Percentiles rank a stretch among this genome's conserved stretches.
phyloP scores from a whole-genome alignment of 2,888 invertebrate species.

The Oasisia sp. region DNA sequence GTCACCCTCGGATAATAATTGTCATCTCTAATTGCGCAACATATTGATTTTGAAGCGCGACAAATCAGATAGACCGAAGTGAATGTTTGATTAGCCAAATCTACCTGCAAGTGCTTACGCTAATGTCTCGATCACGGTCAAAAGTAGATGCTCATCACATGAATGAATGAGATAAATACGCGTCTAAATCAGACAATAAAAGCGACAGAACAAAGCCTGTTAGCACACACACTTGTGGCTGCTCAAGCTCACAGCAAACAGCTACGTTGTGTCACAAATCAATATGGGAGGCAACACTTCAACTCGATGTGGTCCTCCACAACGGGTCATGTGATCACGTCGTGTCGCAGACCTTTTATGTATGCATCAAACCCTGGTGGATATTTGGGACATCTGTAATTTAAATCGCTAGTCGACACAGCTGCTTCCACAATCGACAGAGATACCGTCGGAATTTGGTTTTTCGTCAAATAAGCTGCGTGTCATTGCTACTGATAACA shows the following conservation, averaged over 20 bases:
- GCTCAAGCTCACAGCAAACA: background rate
- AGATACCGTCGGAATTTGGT: background rate
- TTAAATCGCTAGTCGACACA: background rate
- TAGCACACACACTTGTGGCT: background rate
- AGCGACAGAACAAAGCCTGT: background rate
- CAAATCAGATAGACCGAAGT: background rate
- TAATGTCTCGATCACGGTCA: background rate
- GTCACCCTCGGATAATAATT: no score
- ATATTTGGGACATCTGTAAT: background rate
- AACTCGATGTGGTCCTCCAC: background rate
- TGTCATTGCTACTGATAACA: background rate
- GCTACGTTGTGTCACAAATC: background rate
- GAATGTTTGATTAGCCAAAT: constrained; percentile 2
- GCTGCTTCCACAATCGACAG: background rate
- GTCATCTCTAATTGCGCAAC: background rate
- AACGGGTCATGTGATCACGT: background rate
- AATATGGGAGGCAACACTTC: background rate
- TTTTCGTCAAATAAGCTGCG: background rate
- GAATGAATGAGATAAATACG: no score
- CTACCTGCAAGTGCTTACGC: background rate
- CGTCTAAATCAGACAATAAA: background rate
- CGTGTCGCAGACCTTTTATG: background rate
- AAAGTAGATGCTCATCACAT: background rate
- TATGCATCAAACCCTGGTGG: background rate
- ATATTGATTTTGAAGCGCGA: background rate